These are phyloP conservation scores for Pyrocephalus nanus DNA, from an alignment of 2,797 vertebrate genomes.

Conservation along the genomic window DNA sequence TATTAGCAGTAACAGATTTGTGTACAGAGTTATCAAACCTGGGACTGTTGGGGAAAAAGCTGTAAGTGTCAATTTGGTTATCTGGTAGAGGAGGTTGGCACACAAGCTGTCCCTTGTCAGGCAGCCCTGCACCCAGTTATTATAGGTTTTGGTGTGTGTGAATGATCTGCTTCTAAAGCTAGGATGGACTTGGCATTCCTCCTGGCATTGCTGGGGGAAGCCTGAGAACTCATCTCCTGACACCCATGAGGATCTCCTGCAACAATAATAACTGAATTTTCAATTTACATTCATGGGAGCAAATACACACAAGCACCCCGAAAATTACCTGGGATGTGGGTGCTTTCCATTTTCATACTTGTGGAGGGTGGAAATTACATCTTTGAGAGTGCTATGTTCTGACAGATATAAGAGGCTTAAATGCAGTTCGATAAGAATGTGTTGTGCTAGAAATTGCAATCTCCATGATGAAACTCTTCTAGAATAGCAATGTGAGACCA, in stretches of 20 bases:
- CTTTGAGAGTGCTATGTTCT: not conserved
- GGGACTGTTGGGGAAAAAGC: not conserved
- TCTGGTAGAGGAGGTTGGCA: not conserved
- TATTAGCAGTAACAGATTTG: not conserved
- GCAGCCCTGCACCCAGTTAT: not conserved
- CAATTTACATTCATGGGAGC: not conserved
- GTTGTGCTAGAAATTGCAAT: not conserved
- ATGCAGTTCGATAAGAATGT: fast-evolving
- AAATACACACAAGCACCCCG: not conserved
- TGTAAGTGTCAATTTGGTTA: not conserved
- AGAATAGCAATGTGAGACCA: not conserved
- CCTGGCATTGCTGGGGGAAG: not conserved
- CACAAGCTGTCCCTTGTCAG: not conserved
- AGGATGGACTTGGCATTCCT: not conserved
- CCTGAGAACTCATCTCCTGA: not conserved
- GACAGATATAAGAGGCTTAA: not conserved
- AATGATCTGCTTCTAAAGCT: not conserved
- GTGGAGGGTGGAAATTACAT: not conserved
- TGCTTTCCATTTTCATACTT: not conserved
- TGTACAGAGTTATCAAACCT: not conserved
- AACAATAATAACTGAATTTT: not conserved
- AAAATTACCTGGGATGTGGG: not conserved
- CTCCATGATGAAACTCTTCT: not conserved
- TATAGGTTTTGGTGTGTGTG: fast-evolving
- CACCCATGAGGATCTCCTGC: not conserved